Conservation (phyloP, 2,113 vertebrate species). For the Colaptes auratus region DNA sequence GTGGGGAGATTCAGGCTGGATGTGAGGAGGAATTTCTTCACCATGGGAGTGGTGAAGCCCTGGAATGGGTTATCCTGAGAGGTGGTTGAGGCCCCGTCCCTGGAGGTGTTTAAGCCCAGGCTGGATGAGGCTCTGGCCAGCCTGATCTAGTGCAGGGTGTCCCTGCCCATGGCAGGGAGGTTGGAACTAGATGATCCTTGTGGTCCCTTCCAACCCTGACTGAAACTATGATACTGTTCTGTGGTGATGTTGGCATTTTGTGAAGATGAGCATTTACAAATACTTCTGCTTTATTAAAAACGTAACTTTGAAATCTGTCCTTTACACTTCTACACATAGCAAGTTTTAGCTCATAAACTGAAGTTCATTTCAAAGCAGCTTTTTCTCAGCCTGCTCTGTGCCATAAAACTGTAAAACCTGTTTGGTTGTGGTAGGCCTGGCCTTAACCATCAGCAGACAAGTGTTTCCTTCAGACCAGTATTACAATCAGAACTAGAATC, state of each 20-base stretch:
- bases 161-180: too few relatives aligned
- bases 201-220: too few relatives aligned
- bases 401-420: background rate
- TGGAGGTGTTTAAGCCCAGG: too few relatives aligned
- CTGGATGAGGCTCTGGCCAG: too few relatives aligned
- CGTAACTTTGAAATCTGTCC: background rate
- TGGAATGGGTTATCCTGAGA: too few relatives aligned
- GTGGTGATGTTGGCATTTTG: background rate
- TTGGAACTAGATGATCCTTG: too few relatives aligned
- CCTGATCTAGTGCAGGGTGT: too few relatives aligned
- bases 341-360: background rate
- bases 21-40: too few relatives aligned
- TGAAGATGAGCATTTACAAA: rapidly evolving
- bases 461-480: background rate
- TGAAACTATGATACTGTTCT: too few relatives aligned
- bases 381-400: background rate
- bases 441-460: background rate
- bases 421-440: background rate
- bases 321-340: background rate
- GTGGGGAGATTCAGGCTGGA: too few relatives aligned
- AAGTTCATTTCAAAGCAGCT: background rate
- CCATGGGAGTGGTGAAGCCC: too few relatives aligned
- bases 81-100: too few relatives aligned
- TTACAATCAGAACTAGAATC: background rate
- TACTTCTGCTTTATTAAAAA: background rate